Conservation (phyloP, 2,888 invertebrate genomes). For the Mongoloraphidia duomilia region DNA sequence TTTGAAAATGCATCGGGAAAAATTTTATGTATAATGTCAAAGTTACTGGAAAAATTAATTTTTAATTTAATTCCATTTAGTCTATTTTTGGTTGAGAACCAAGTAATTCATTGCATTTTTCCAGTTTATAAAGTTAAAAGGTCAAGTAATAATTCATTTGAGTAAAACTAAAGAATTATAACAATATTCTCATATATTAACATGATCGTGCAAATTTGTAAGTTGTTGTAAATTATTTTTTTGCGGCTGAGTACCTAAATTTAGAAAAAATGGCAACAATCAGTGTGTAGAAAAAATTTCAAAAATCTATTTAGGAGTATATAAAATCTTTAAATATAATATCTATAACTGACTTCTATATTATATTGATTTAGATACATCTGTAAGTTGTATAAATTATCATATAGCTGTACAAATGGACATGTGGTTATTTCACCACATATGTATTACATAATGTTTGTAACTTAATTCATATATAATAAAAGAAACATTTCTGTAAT, state of each 20-base stretch:
- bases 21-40: too few species aligned
- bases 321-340: constrained; percentile 4
- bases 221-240: too few species aligned
- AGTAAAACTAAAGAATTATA: too few species aligned
- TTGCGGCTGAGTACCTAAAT: constrained; percentile 4
- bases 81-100: too few species aligned
- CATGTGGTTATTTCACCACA: constrained; percentile 14
- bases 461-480: constrained; percentile 22
- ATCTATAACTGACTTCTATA: background rate
- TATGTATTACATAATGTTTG: constrained; percentile 20
- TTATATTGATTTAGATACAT: constrained; percentile 1
- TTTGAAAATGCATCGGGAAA: too few species aligned
- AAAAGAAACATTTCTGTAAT: constrained; percentile 15
- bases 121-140: too few species aligned
- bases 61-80: too few species aligned
- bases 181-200: too few species aligned
- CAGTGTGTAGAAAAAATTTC: constrained; percentile 18
- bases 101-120: too few species aligned
- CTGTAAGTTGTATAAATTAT: constrained; percentile 16
- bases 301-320: constrained; percentile 4
- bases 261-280: constrained; percentile 18
- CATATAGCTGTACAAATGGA: constrained; percentile 21
- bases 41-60: too few species aligned
- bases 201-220: too few species aligned
- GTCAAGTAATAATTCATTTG: too few species aligned